Evolutionary conservation across 2,113 vertebrate species (phyloP), one percentile per base, ranked within the genome.

Genomic region (Cyprinodon tularosa): DNA sequence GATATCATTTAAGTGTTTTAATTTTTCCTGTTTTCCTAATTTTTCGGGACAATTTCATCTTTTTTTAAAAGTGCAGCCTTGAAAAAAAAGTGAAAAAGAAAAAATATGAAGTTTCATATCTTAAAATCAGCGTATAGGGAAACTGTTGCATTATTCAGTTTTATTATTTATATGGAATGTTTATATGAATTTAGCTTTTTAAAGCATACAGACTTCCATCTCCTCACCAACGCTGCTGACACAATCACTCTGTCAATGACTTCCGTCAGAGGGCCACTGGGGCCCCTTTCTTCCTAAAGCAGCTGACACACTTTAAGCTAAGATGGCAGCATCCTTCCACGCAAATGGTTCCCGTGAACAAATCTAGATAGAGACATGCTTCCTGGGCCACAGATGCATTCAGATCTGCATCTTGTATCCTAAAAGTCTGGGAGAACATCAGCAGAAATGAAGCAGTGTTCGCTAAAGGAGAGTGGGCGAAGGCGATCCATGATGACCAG

Each of bases 251-350:
- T 91, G 90, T 93, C 92, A 91, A 47, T 60, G 82, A 29, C 88
- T 89, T 87, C 83, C 90, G 78, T 90, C 86, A 67, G 77, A 77
- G 76, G 67, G 81, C 90, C 86, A 78, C 84, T 80, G 90, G 90
- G 90, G 91, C 84, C 42, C 62, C 1, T 37, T 22, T 82, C 84
- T 85, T 76, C 87, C 77, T 82, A 83, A 86, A 86, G 87, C 85
- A 50, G 88, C 91, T 88, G 90, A 89, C 88, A 76, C 66, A 44
- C 72, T 70, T 84, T 74, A 81, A 90, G 85, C 87, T 89, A 91
- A 93, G 90, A 93, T 93, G 92, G 91, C 90, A 85, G 86, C 86
- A 76, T 80, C 79, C 81, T 82, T 73, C 73, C 80, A 29, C 83
- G 83, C 84, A 90, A 91, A 91, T 89, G 90, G 86, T 87, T 75